Base-by-base conservation (phyloP, 2,797 vertebrate genomes). In the Fistularia tabacaria region DNA sequence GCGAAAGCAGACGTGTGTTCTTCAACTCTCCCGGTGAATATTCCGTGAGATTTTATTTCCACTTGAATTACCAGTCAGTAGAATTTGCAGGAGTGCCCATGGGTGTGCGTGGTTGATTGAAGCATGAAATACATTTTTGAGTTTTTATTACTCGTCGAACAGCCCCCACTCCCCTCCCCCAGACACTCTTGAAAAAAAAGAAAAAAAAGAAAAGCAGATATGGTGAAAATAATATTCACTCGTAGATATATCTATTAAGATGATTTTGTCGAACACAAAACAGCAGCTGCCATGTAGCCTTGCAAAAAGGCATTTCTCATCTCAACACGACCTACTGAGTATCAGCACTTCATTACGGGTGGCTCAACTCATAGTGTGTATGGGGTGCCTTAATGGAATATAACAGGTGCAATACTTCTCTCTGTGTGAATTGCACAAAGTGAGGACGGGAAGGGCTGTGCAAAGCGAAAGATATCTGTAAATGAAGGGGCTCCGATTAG, bases 401-500 rank as follows among this genome's bases (percentile, higher is more conserved):
- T 54, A 63, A 75, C 52, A 58, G 72, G 68, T 82, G 79, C 79
- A 73, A 71, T 72, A 75, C 79, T 79, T 71, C 71, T 83, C 67
- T 69, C 47, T 51, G 66, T 73, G 77, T 83, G 74, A 85, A 85
- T 83, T 59, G 60, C 66, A 75, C 73, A 79, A 75, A 82, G 77
- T 81, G 81, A 60, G 57, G 64, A 66, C 46, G 58, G 64, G 51
- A 37, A 13, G 1, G 58, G 49, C 10, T 47, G 50, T 44, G 25
- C 52, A 60, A 64, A 38, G 54, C 54, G 69, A 50, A 49, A 62
- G 61, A 68, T 73, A 67, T 49, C 82, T 57, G 74, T 85, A 90
- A 90, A 91, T 87, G 84, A 88, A 86, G 79, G 74, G 25, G 51
- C 68, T 73, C 77, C 88, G 87, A 91, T 92, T 89, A 89, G 82